These are phyloP conservation scores for Hepsetus odoe DNA, from an alignment of 2,113 vertebrate species.

Conservation along the genomic window DNA sequence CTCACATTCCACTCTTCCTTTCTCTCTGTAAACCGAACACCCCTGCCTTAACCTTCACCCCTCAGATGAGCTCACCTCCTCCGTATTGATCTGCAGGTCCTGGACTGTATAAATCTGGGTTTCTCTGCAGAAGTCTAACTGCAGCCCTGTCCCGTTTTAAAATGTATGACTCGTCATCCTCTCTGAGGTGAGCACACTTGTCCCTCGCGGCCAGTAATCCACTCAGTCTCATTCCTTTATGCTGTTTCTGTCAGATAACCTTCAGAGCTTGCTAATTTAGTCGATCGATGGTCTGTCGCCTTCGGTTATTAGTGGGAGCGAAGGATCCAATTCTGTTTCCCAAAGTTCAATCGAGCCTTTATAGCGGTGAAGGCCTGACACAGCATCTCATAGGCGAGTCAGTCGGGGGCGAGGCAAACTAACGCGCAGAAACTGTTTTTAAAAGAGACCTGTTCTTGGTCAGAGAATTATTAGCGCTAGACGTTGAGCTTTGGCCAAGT, in stretches of 20 bases:
- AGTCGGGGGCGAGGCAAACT: neutral
- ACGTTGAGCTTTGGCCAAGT: neutral
- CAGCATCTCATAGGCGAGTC: constrained; percentile 1
- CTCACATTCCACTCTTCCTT: neutral
- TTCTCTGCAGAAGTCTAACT: neutral
- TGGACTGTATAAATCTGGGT: neutral
- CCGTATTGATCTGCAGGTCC: neutral
- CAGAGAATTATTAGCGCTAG: constrained; percentile 5
- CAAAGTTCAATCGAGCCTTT: constrained; percentile 56
- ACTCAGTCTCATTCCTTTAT: constrained; percentile 20
- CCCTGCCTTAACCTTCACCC: neutral
- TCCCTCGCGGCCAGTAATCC: constrained; percentile 31
- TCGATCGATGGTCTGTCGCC: constrained; percentile 52
- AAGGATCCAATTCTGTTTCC: constrained; percentile 60
- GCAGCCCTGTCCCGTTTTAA: constrained; percentile 11
- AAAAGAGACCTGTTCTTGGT: neutral
- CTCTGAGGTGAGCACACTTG: neutral
- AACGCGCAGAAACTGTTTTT: neutral
- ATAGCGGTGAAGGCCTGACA: constrained; percentile 38
- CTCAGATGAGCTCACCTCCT: neutral
- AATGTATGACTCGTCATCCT: constrained; percentile 6
- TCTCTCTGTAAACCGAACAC: neutral
- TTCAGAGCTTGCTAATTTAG: constrained; percentile 57
- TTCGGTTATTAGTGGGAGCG: constrained; percentile 47
- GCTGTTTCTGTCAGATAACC: constrained; percentile 50